Evolutionary conservation across 2,113 vertebrate genomes (phyloP), one percentile per base, ranked within the genome.

Genomic region (Cebus imitator): DNA sequence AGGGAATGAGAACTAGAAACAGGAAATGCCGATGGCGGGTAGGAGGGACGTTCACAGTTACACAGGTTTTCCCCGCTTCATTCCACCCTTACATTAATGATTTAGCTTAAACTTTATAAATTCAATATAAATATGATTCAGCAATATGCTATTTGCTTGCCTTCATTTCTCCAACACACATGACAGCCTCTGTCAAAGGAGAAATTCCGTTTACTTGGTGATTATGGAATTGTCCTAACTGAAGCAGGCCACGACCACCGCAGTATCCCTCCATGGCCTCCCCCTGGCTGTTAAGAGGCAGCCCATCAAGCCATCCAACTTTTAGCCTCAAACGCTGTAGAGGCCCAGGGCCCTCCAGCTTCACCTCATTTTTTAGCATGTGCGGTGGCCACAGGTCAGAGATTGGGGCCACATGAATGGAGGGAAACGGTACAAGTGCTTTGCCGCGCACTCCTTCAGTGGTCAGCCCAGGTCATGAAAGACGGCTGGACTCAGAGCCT

Each of bases 1-100:
- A 48, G 72, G 32, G 6, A 8, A n/a, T 21, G 13, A 64, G 27
- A 30, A 45, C 6, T 43, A 23, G 50, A 43, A 4, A 27, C 25
- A 40, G 55, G 14, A 1, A 3, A 14, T 0, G 3, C n/a, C 2
- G 0, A 6, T 0, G 8, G 37, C 11, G 3, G 4, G 66, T 17
- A 17, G 5, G 6, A 27, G 16, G 75, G 16, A 58, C 4, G 64
- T 45, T 40, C 0, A 1, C 7, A 0, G 18, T n/a, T 37, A 14
- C 2, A 1, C 11, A 12, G 20, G 0, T 0, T 7, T 25, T 23
- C 23, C 40, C 83, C 20, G 18, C 25, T 3, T 21, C 12, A 18
- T 32, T 70, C n/a, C 32, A 13, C 9, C 35, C 21, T n/a, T 27
- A 7, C 52, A 0, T 11, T 64, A 2, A 37, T 4, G 35, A 55